Evolutionary conservation across 2,113 vertebrate genomes (phyloP), one percentile per base, ranked within the genome.

Genomic region (Picathartes gymnocephalus): DNA sequence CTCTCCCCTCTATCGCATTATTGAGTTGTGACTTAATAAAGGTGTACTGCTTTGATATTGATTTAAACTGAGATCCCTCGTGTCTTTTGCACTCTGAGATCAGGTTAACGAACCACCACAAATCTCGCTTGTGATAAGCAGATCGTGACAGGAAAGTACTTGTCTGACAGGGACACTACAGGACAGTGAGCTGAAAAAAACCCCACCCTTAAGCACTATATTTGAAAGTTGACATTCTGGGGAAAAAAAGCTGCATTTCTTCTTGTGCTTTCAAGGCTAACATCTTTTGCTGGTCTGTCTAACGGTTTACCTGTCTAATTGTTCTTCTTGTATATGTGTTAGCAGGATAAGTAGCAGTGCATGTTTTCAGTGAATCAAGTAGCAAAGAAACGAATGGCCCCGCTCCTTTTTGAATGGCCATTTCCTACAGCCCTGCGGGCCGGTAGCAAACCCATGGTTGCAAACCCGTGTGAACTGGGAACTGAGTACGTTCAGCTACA

Each of bases 141-240:
- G n/a, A n/a, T n/a, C n/a, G n/a, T n/a, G n/a, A n/a, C n/a, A n/a
- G n/a, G n/a, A n/a, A n/a, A n/a, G n/a, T n/a, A n/a, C n/a, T n/a
- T n/a, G n/a, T 91, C 91, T 93, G 78, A 87, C 83, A 88, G 94
- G 79, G 69, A 90, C 84, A 53, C 88, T 96, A 86, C 39, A 74
- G 86, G 82, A 86, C 90, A 74, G 78, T 3, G 27, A 90, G 69
- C 81, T 96, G 60, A 31, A 19, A 61, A 93, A 86, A 81, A 73
- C 42, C 6, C 31, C 22, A 40, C 22, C 56, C 68, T 94, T 96
- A 74, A 72, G 61, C 94, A 86, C 64, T 80, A 74, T 94, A 91
- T 96, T 54, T 93, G 53, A 89, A 97, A 96, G 81, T 30, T 92
- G 56, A n/a, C n/a, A n/a, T 94, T 95, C 84, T 17, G 65, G 93